phyloP scores from a whole-genome alignment of 2,113 vertebrate species.

The Proterorhinus semilunaris region DNA sequence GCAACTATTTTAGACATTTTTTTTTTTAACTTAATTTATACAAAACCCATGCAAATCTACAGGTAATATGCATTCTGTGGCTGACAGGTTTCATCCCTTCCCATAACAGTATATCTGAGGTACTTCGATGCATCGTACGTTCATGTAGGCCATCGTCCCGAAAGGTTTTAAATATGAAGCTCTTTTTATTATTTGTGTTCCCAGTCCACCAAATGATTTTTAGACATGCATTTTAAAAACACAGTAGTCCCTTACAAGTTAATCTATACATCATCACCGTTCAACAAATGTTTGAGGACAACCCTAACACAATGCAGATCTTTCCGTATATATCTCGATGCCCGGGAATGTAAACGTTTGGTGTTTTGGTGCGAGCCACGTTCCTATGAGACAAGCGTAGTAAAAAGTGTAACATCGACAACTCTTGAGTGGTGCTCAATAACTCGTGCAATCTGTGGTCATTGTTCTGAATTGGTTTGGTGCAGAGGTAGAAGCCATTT shows the following conservation, averaged over 20 bases:
- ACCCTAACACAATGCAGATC: slow-evolving; percentile 85
- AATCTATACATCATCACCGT: slow-evolving; percentile 83
- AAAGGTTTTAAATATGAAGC: slow-evolving; percentile 79
- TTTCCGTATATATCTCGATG: slow-evolving; percentile 79
- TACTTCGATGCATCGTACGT: slow-evolving; percentile 94
- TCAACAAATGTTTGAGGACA: slow-evolving; percentile 88
- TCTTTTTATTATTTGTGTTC: slow-evolving; percentile 83
- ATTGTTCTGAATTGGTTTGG: slow-evolving; percentile 91
- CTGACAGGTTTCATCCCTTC: slow-evolving; percentile 89
- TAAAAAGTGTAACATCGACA: slow-evolving; percentile 80
- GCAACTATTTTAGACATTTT: slow-evolving; percentile 99
- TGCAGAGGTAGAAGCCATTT: slow-evolving; percentile 99
- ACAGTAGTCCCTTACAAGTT: slow-evolving; percentile 89
- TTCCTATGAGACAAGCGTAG: slow-evolving; percentile 88
- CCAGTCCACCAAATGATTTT: slow-evolving; percentile 93
- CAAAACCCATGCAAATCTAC: slow-evolving; percentile 99
- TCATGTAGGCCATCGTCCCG: slow-evolving; percentile 91
- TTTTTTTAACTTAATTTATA: slow-evolving; percentile 88
- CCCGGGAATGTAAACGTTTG: slow-evolving; percentile 84
- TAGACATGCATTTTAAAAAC: slow-evolving; percentile 91
- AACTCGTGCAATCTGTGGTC: slow-evolving; percentile 94
- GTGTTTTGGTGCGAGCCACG: slow-evolving; percentile 74
- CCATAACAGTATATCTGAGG: slow-evolving; percentile 98
- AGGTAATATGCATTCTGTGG: slow-evolving; percentile 99
- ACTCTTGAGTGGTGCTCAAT: slow-evolving; percentile 90